A percentile compares a stretch with the other conserved stretches of the same genome.
These are phyloP conservation scores for Leptopilina boulardi DNA, from an alignment of 1,140 invertebrate species.

Conservation along the genomic window DNA sequence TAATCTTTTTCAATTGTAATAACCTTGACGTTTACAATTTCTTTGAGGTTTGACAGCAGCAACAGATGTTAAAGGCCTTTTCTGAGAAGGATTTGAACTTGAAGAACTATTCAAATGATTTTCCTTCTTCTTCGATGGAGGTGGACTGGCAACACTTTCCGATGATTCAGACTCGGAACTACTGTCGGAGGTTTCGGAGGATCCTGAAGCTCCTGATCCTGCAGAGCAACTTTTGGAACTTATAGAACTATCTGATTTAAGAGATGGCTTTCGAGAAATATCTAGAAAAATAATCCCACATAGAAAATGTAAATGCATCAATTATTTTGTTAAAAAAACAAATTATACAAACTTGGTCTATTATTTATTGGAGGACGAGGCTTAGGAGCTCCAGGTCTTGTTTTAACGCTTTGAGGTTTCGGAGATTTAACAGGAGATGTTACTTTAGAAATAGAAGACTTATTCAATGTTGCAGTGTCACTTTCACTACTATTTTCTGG, in stretches of 20 bases:
- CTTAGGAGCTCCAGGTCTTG: slow-evolving; percentile 66
- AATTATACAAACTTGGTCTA: slow-evolving; percentile 62
- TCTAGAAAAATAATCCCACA: slow-evolving; percentile 16
- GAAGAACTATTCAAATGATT: slow-evolving; percentile 55
- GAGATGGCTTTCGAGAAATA: slow-evolving; percentile 47
- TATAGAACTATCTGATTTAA: slow-evolving; percentile 72
- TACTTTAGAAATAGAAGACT: slow-evolving; percentile 64
- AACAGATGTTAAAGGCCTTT: slow-evolving; percentile 72
- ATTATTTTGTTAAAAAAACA: too few relatives aligned
- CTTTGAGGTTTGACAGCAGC: slow-evolving; percentile 72
- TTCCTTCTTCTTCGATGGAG: slow-evolving; percentile 70
- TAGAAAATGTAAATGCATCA: too few relatives aligned
- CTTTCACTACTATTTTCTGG: slow-evolving; percentile 88
- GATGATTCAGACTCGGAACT: slow-evolving; percentile 75
- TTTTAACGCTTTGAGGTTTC: slow-evolving; percentile 63
- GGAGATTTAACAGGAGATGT: slow-evolving; percentile 58
- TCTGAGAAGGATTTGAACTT: slow-evolving; percentile 64
- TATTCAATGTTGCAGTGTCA: slow-evolving; percentile 72
- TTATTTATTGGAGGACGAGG: slow-evolving; percentile 56
- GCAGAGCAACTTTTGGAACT: slow-evolving; percentile 73
- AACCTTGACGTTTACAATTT: slow-evolving; percentile 69
- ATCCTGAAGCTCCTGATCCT: slow-evolving; percentile 67
- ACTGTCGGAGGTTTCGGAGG: slow-evolving; percentile 71
- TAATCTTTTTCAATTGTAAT: slow-evolving; percentile 19
- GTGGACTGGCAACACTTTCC: slow-evolving; percentile 69